Percentiles rank a stretch among this genome's conserved stretches.
phyloP scores from a whole-genome alignment of 2,113 vertebrate species.

The Ranitomeya variabilis region DNA sequence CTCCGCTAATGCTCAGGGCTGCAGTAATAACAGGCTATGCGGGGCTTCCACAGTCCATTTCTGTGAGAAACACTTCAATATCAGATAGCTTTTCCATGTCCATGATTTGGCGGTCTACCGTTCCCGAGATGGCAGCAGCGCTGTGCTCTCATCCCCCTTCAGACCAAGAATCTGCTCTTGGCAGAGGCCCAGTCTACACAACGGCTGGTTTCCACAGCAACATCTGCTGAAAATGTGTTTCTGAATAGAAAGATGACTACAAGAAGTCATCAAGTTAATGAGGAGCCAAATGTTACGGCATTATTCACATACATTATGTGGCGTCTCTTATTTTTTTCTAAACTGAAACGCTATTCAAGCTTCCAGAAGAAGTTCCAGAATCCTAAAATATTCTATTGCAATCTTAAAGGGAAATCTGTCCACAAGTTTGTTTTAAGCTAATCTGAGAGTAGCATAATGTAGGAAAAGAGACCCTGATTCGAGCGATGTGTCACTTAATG shows the following conservation, averaged over 20 bases:
- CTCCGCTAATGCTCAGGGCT: not conserved
- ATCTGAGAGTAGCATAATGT: too few species aligned
- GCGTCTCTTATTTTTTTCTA: not conserved
- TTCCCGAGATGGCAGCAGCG: constrained; percentile 11
- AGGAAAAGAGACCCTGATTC: too few species aligned
- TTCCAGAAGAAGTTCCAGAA: not conserved
- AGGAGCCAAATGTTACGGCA: not conserved
- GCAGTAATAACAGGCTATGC: not conserved
- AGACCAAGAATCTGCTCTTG: constrained; percentile 36
- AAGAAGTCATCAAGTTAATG: constrained; percentile 11
- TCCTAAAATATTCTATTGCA: not conserved
- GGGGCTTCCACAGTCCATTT: not conserved
- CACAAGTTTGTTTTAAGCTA: not conserved
- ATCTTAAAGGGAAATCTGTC: not conserved
- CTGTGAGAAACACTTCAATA: not conserved
- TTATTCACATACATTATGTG: not conserved
- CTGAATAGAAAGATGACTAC: not conserved
- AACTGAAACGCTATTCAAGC: not conserved
- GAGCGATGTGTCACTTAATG: too few species aligned
- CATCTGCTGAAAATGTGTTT: not conserved
- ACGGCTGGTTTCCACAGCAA: constrained; percentile 26
- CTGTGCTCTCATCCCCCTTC: not conserved
- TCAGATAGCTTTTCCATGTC: constrained; percentile 20
- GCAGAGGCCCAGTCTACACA: constrained; percentile 27
- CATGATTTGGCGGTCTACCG: not conserved